phyloP scores from a whole-genome alignment of 2,113 vertebrate genomes.

The Canis aureus region DNA sequence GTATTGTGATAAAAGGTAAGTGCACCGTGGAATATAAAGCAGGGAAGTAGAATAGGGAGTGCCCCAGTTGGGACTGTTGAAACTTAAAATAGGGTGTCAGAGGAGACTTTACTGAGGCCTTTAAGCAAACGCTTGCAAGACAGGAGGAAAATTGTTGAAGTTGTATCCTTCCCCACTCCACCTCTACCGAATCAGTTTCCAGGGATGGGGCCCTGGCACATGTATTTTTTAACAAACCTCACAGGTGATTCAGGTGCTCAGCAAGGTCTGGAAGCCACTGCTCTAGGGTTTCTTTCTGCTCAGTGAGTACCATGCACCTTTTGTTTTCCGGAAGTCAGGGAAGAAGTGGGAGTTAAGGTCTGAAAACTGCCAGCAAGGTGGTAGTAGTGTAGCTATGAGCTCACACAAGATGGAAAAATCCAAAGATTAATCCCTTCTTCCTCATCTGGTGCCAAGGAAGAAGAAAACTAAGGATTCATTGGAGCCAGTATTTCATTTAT shows the following conservation, averaged over 20 bases:
- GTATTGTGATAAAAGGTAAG: neutral
- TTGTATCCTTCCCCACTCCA: neutral
- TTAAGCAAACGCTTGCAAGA: neutral
- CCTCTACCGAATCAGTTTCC: neutral
- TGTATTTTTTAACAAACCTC: neutral
- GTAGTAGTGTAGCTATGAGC: neutral
- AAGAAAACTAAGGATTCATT: neutral
- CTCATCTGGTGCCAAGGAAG: neutral
- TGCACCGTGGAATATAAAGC: neutral
- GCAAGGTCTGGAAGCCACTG: conserved; percentile 16
- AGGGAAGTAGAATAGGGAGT: neutral
- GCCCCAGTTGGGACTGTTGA: neutral
- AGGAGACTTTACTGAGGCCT: neutral
- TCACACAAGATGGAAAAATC: conserved; percentile 50
- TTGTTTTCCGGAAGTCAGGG: conserved; percentile 20
- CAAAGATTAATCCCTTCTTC: conserved; percentile 15
- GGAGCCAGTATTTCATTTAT: neutral
- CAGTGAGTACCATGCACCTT: neutral
- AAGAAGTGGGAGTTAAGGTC: neutral
- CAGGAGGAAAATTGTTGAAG: neutral
- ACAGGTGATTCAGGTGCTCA: neutral
- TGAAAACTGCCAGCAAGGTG: neutral
- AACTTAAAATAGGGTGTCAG: conserved; percentile 19
- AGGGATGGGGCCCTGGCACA: neutral
- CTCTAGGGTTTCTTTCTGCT: neutral